A percentile compares a stretch with the other conserved stretches of the same genome.
These are phyloP conservation scores for Spinibarbus caldwelli DNA, from an alignment of 2,797 vertebrate species.

Conservation along the genomic window DNA sequence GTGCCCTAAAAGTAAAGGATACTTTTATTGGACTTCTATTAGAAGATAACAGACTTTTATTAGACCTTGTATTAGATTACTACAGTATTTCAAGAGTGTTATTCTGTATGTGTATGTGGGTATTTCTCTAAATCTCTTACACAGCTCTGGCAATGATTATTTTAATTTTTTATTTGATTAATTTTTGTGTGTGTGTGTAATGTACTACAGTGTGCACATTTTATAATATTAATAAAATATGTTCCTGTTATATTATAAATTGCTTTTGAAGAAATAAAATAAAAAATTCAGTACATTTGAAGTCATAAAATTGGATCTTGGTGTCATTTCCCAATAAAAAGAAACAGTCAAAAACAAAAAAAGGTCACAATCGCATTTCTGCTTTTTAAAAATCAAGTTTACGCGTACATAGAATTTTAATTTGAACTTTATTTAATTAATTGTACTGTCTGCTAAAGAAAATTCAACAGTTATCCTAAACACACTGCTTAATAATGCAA, in stretches of 20 bases:
- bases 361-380: not conserved
- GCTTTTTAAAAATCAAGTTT: not conserved
- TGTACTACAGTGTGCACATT: not conserved
- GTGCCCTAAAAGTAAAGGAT: not conserved
- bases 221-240: not conserved
- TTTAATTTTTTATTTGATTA: not conserved
- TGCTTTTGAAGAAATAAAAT: not conserved
- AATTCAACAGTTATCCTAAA: not conserved
- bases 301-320: not conserved
- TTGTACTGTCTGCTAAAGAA: constrained; percentile 11
- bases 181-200: not conserved
- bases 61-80: not conserved
- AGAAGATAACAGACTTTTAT: not conserved
- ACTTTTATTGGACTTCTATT: not conserved
- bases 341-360: not conserved
- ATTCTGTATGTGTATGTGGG: not conserved
- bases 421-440: constrained; percentile 30
- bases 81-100: not conserved
- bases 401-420: not conserved
- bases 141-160: not conserved
- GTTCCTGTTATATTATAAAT: constrained; percentile 14
- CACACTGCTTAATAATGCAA: constrained; percentile 10
- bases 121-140: not conserved
- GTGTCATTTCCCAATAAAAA: not conserved
- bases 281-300: not conserved